Evolutionary conservation across 1,140 invertebrate species (phyloP), one percentile per base, ranked within the genome.

Genomic region (Neuroterus valhalla): DNA sequence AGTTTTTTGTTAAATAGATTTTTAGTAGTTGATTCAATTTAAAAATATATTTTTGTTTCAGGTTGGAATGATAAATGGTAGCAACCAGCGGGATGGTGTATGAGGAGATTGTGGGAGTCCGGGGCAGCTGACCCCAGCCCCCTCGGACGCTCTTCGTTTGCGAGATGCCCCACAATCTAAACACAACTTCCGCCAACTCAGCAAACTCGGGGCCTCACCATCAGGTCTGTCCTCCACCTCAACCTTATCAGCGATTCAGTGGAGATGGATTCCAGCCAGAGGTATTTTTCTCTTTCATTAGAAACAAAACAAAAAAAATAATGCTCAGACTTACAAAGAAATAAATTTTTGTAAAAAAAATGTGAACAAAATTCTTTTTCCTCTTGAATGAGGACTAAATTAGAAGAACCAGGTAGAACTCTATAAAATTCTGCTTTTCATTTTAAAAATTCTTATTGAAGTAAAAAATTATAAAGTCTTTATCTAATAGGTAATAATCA

Each of bases 101-200:
- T 86, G 89, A 91, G 78, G 89, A 90, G 81, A 89, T 90, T 77
- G 87, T 86, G 38, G 86, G 87, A 73, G 85, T 89, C 73, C 84
- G 87, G 86, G 89, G 86, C 83, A 91, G 90, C 89, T 91, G 90
- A 90, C 90, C 90, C 86, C 89, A 90, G 85, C 90, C 89, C 71
- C 88, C 90, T 81, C 89, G 89, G 78, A 90, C 81, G 76, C 86
- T 89, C 68, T 86, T 88, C 72, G 87, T 82, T 84, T 86, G 84
- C 84, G 85, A 88, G 82, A 81, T 87, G 88, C 85, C 86, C 84
- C 87, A 87, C 82, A 89, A 87, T 82, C 82, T 87, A 81, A 90
- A 89, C 74, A 83, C 85, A 70, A 85, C 83, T 82, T 90, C 88
- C 77, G 84, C 85, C 78, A 89, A 87, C 76, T 85, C 86, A 55